A percentile compares a stretch with the other conserved stretches of the same genome.
phyloP scores from a whole-genome alignment of 2,113 vertebrate species.

The Thomomys bottae region DNA sequence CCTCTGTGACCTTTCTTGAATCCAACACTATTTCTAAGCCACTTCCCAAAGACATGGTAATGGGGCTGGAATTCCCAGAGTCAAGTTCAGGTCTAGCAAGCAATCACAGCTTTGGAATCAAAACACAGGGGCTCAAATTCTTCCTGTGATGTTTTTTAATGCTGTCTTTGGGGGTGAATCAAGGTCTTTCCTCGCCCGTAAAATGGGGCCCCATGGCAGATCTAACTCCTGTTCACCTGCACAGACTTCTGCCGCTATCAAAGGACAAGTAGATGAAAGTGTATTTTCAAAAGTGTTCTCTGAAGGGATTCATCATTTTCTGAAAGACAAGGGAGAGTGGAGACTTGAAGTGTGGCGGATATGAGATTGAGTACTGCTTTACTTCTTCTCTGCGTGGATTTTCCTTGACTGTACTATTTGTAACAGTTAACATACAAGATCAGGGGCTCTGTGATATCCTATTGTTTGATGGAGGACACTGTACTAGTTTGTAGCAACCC shows the following conservation, averaged over 20 bases:
- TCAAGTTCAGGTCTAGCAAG: neutral
- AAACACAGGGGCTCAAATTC: neutral
- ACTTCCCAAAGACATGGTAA: conserved; percentile 4
- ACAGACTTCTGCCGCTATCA: neutral
- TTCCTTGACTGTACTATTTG: neutral
- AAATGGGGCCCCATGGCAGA: neutral
- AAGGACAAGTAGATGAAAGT: neutral
- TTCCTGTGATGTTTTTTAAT: neutral
- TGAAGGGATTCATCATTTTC: neutral
- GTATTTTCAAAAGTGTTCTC: neutral
- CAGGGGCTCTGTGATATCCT: neutral
- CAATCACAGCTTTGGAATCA: neutral
- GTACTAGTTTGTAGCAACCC: neutral
- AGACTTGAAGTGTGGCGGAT: neutral
- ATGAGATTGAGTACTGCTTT: neutral
- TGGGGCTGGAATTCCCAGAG: neutral
- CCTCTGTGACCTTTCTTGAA: conserved; percentile 7
- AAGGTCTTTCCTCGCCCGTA: neutral
- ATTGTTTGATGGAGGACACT: neutral
- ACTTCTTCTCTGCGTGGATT: neutral
- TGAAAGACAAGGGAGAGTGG: neutral
- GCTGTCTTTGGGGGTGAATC: neutral
- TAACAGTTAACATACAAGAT: neutral
- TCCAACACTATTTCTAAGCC: neutral
- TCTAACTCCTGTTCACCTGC: neutral